Conservation (phyloP, 2,113 vertebrate genomes). For the Dunckerocampus dactyliophorus region DNA sequence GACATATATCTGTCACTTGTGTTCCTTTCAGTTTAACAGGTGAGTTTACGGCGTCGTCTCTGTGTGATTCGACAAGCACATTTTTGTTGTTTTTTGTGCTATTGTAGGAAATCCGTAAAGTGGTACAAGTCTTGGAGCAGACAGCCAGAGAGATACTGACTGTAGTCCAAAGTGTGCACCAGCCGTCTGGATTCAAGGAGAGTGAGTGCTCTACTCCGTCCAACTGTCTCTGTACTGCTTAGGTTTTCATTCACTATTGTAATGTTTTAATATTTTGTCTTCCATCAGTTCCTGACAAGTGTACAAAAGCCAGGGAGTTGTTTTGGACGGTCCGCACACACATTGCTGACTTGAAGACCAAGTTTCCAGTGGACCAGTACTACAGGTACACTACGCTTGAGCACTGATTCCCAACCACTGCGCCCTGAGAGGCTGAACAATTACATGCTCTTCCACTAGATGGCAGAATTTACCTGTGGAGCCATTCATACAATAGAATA, state of each 20-base stretch:
- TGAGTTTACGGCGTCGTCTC: no score
- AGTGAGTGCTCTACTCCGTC: constrained; percentile 72
- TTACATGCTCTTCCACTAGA: no score
- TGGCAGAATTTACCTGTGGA: no score
- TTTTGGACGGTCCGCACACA: constrained; percentile 84
- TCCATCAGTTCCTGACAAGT: constrained; percentile 86
- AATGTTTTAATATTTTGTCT: neutral
- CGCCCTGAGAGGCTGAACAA: no score
- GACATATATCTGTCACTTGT: no score
- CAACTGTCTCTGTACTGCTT: neutral
- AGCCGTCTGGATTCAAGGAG: constrained; percentile 88
- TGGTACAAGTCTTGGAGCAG: constrained; percentile 90
- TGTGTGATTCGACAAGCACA: no score
- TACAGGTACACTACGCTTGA: constrained; percentile 78
- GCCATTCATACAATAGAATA: no score
- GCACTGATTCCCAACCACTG: neutral
- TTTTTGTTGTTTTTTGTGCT: neutral
- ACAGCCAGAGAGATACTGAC: constrained; percentile 95
- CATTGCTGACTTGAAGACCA: constrained; percentile 90
- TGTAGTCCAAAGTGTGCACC: constrained; percentile 92
- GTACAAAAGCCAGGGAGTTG: constrained; percentile 86
- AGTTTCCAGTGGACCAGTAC: constrained; percentile 92
- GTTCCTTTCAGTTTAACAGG: no score
- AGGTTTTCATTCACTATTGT: no score
- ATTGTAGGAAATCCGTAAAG: constrained; percentile 89